Evolutionary conservation across 2,113 vertebrate genomes (phyloP), one percentile per base, ranked within the genome.

Genomic region (Pseudorectes ferrugineus): DNA sequence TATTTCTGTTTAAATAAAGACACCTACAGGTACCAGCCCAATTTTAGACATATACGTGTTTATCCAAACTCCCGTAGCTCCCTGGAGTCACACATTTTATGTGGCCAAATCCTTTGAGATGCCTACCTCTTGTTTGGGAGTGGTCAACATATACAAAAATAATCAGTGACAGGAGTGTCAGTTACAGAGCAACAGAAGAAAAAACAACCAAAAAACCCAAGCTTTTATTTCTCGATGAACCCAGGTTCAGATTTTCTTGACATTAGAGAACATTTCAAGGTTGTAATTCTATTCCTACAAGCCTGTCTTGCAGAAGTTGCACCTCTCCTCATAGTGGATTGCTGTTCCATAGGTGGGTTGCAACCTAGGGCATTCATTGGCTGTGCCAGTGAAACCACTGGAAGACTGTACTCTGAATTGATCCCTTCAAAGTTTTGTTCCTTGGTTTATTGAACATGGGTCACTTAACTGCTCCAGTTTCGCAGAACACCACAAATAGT

Each of bases 321-420:
- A 33, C 5, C 14, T 68, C 43, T 74, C 15, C 46, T 81, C 0
- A 0, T 8, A 42, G 20, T 5, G 6, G 25, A 20, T 55, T 85
- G 13, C 14, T 78, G 3, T 40, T 92, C 8, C 16, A 4, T 54
- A 19, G 3, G 5, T 35, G 21, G 14, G 1, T 66, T 85, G 61
- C 23, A 70, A 15, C 13, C 5, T 25, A 20, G 6, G 24, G 11
- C 17, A 29, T 61, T 70, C 19, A 5, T 42, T 71, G 17, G 10
- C 22, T 74, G 14, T 71, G 38, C 10, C 45, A 77, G n/a, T 51
- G 48, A 76, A 65, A 38, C 21, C 28, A 31, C 20, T 5, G 28
- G 3, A 81, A 38, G 12, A 28, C 13, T 42, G 13, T 31, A 21
- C 11, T 51, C 23, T 55, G 21, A 74, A 54, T 5, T 38, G 28